Base-by-base conservation (phyloP, 2,797 vertebrate species). In the Fistularia tabacaria region DNA sequence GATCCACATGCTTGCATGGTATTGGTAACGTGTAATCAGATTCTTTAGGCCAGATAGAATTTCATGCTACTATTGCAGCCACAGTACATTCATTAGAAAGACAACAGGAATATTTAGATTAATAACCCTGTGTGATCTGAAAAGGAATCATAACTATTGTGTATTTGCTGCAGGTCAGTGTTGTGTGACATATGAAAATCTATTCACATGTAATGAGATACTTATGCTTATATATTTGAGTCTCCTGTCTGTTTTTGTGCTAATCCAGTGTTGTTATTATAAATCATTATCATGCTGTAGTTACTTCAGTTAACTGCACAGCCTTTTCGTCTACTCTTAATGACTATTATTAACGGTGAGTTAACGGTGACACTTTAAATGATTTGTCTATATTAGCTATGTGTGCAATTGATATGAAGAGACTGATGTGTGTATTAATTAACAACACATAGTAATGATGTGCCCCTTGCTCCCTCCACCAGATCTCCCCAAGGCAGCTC, bases 401-500 rank as follows among this genome's bases (percentile, higher is more conserved):
- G 45, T 52, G 65, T 67, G 43, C 46, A 54, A 38, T 39, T 50
- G 50, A 51, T 40, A 66, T 61, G n/a, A 63, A 53, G 48, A 36
- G 37, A 36, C 50, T 45, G 49, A 51, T 49, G 25, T 41, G 53
- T 15, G 38, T 55, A 36, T 77, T 80, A 74, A 79, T 73, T 77
- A 64, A 59, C 38, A 10, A 10, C 3, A 1, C 42, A 11, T 7
- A 6, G 13, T 79, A 73, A 76, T 40, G 3, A 65, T 51, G 38
- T 7, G 50, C 50, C 69, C 59, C 4, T 6, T 75, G 57, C 67
- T 1, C 39, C 39, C 39, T 10, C 39, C 15, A 37, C 6, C 76
- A 99, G 96, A 98, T 81, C 92, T 98, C 73, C 97, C 96, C 71
- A 94, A 93, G 91, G 96, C 97, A 75, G 96, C 96, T 57, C 89